A percentile compares a stretch with the other conserved stretches of the same genome.
These are phyloP conservation scores for Cercocebus atys DNA, from an alignment of 2,113 vertebrate species.

Conservation along the genomic window DNA sequence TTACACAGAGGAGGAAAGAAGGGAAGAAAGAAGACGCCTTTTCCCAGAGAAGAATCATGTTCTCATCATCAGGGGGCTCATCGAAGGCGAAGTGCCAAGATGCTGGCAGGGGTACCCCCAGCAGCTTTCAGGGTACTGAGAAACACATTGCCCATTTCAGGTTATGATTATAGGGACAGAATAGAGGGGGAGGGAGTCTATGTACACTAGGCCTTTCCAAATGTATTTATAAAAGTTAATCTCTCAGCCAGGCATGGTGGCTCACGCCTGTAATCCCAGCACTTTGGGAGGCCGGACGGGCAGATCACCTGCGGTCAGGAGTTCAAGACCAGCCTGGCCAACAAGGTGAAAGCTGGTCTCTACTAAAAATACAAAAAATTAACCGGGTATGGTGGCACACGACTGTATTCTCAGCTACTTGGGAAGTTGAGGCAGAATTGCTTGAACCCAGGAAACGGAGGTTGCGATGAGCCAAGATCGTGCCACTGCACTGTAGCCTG, in stretches of 20 bases:
- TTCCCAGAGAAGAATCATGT: neutral
- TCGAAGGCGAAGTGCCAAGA: neutral
- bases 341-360: too few species aligned
- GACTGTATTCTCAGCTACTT: too few species aligned
- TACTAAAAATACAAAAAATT: too few species aligned
- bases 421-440: too few species aligned
- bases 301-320: too few species aligned
- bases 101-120: accelerated
- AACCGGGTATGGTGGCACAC: too few species aligned
- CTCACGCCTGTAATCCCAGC: too few species aligned
- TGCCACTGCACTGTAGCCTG: too few species aligned
- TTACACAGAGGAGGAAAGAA: neutral
- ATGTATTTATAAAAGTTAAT: neutral
- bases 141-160: neutral
- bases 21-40: neutral
- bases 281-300: too few species aligned
- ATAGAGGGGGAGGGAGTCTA: neutral
- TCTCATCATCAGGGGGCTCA: neutral
- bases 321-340: too few species aligned
- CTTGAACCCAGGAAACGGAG: too few species aligned
- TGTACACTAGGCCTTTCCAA: neutral
- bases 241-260: neutral
- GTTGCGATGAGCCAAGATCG: too few species aligned
- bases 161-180: neutral
- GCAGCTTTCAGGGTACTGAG: neutral